Percentiles rank a stretch among this genome's conserved stretches.
These are phyloP conservation scores for Micoletzkya japonica DNA, from an alignment of 2,888 invertebrate species.

Conservation along the genomic window DNA sequence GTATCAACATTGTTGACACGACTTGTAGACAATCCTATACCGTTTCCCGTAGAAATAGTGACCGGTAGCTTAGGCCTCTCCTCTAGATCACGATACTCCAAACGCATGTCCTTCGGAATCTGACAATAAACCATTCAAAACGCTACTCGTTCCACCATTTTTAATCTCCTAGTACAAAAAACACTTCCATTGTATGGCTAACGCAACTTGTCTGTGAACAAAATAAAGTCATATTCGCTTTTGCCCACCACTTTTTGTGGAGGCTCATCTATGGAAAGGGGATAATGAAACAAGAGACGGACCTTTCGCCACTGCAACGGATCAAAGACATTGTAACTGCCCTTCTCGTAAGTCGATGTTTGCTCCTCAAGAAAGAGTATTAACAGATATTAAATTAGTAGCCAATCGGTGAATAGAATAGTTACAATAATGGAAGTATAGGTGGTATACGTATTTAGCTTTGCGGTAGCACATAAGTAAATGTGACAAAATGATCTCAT, in stretches of 20 bases:
- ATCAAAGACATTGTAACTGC: conserved; percentile 99
- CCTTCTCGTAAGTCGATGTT: conserved; percentile 92
- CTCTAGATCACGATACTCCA: conserved; percentile 98
- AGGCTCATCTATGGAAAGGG: not conserved
- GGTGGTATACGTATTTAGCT: too few relatives aligned
- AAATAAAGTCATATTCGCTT: too few relatives aligned
- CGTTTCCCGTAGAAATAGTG: too few relatives aligned
- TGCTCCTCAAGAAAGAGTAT: conserved; percentile 78
- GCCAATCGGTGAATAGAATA: not conserved
- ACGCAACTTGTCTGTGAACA: too few relatives aligned
- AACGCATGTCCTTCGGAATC: conserved; percentile 87
- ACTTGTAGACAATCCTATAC: too few relatives aligned
- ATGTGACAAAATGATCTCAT: too few relatives aligned
- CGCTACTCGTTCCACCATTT: not conserved
- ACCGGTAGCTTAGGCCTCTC: conserved; percentile 74
- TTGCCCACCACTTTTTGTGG: too few relatives aligned
- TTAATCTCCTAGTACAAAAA: not conserved
- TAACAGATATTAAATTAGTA: not conserved
- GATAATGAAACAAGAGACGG: not conserved
- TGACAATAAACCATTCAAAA: conserved; percentile 27
- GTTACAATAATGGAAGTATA: too few relatives aligned
- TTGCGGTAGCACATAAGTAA: too few relatives aligned
- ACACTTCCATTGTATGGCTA: too few relatives aligned
- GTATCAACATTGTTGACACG: too few relatives aligned
- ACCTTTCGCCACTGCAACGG: conserved; percentile 98